Conservation (phyloP, 2,113 vertebrate species). For the Andinoacara biseriatus region DNA sequence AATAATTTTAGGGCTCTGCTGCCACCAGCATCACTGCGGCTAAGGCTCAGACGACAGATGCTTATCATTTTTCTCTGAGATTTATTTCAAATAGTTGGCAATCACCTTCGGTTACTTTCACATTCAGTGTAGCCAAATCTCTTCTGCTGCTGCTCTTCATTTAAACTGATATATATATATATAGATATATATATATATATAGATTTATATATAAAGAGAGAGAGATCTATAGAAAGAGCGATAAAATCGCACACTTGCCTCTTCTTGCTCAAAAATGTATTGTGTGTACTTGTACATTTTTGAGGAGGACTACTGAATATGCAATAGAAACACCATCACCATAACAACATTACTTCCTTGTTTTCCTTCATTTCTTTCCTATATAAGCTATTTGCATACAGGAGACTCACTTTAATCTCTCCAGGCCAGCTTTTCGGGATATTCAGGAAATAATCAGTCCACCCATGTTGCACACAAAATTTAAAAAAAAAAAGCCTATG, state of each 20-base stretch:
- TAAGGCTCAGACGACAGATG: constrained; percentile 15
- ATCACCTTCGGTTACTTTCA: constrained; percentile 76
- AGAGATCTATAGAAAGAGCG: neutral
- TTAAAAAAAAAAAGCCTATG: constrained; percentile 37
- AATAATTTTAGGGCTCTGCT: constrained; percentile 25
- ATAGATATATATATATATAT: constrained; percentile 10
- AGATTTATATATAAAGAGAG: neutral
- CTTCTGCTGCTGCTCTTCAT: constrained; percentile 70
- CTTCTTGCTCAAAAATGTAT: constrained; percentile 67
- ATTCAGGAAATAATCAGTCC: constrained; percentile 52
- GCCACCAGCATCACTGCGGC: constrained; percentile 24
- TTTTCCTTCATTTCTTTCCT: constrained; percentile 25
- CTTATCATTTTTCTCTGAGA: neutral
- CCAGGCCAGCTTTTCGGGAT: constrained; percentile 71
- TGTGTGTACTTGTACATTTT: constrained; percentile 51
- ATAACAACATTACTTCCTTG: constrained; percentile 26
- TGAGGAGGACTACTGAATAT: constrained; percentile 70
- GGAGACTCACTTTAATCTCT: constrained; percentile 67
- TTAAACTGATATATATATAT: constrained; percentile 46
- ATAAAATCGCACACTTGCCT: constrained; percentile 66
- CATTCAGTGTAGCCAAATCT: constrained; percentile 74
- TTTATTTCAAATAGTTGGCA: constrained; percentile 23
- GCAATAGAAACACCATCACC: constrained; percentile 70
- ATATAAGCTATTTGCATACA: constrained; percentile 73
- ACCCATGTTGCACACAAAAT: constrained; percentile 45